Base-by-base conservation (phyloP, 2,797 vertebrate genomes). In the Corythornis leucogaster region DNA sequence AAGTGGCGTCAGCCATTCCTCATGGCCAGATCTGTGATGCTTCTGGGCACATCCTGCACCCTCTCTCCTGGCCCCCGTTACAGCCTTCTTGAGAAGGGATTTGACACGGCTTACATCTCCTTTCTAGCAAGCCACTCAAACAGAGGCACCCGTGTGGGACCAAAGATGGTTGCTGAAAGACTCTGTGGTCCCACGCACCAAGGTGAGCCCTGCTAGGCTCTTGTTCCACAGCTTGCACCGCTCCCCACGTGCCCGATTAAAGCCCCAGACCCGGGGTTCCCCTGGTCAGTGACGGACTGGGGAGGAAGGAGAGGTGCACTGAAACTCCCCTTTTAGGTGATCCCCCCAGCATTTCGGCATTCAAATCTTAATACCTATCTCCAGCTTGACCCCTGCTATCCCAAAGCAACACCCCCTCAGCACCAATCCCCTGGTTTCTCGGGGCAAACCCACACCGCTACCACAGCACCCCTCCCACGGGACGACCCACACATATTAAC, bases 61-160 rank as follows among this genome's bases (percentile, higher is more conserved):
- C 17, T 35, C 16, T 2, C 5, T 5, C 53, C 6, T 1, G 15
- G 22, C 21, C 13, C 4, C 9, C 1, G 33, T 7, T 26, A 15
- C 42, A 38, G 8, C 53, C 11, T 16, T 46, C n/a, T 2, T 1
- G 8, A 35, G 69, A 8, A 8, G 8, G 7, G 38, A 18, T 28
- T 0, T 6, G 15, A 4, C 50, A 6, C 19, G 21, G 25, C 40
- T 50, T 11, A 15, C 0, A 0, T 2, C n/a, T 30, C 59, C 62
- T 9, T 55, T 30, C 62, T 57, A 15, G 48, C 21, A 28, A 24
- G 33, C 46, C 22, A 35, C 42, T 46, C 0, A 2, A 17, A 53
- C 42, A 15, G 33, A 38, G 33, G 50, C 31, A 22, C 24, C 5
- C 1, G 4, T 0, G 1, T 0, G 48, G 48, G 50, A 16, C 0